Percentiles rank a stretch among this genome's conserved stretches.
Evolutionary conservation across 1,140 invertebrate species (phyloP).

Genomic region (Ceratina calcarata): DNA sequence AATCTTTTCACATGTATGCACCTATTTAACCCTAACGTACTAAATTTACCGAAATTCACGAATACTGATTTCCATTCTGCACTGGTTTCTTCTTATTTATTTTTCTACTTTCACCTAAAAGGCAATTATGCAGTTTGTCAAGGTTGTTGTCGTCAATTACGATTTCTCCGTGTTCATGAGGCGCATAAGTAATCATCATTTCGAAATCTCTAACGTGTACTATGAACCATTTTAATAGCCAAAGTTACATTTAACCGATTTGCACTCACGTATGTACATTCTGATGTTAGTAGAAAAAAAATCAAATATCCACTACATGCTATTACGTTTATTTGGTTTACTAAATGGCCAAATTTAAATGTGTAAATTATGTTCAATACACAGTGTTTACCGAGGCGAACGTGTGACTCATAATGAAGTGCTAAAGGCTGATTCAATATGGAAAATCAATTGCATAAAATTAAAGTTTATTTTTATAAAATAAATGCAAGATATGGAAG

Average conservation of each 20-base stretch:
- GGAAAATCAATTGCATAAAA: background rate
- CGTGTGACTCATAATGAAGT: background rate
- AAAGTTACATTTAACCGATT: background rate
- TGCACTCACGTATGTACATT: background rate
- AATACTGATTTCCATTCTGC: background rate
- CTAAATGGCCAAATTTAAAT: background rate
- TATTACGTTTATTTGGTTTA: conserved; percentile 9
- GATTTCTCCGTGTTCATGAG: conserved; percentile 52
- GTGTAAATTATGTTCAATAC: background rate
- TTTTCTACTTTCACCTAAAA: conserved; percentile 46
- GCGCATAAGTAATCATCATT: conserved; percentile 51
- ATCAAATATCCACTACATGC: too few relatives aligned
- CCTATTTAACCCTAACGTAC: background rate
- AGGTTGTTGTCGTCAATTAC: conserved; percentile 41
- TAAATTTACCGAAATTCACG: background rate
- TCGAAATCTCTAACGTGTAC: conserved; percentile 44
- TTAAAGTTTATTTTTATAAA: background rate
- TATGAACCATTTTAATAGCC: conserved; percentile 30
- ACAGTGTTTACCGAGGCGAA: background rate
- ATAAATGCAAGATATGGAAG: background rate
- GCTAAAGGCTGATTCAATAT: background rate
- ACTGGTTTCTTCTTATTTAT: conserved; percentile 1
- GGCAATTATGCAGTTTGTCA: conserved; percentile 40
- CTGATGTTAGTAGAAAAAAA: background rate
- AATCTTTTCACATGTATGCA: background rate